Percentiles rank a stretch among this genome's conserved stretches.
Conservation (phyloP, 2,797 vertebrate genomes). For the Aselliscus stoliczkanus region DNA sequence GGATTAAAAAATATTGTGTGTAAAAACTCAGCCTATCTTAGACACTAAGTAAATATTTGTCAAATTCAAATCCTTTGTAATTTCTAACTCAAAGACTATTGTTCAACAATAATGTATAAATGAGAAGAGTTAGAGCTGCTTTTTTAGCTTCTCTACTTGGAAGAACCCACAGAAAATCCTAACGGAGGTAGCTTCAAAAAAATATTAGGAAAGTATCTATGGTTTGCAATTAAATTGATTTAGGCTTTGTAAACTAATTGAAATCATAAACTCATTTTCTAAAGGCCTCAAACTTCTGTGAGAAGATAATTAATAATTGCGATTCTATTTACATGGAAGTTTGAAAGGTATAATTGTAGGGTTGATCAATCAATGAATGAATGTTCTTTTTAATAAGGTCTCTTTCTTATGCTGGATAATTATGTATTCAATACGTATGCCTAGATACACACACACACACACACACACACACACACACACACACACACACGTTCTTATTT, state of each 20-base stretch:
- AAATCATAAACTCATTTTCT: slow-evolving; percentile 6
- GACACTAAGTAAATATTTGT: neutral
- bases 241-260: neutral
- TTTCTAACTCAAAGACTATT: neutral
- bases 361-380: neutral
- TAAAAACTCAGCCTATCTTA: neutral
- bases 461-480: neutral
- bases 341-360: neutral
- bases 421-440: neutral
- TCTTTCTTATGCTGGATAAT: neutral
- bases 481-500: neutral
- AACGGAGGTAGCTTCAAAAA: neutral
- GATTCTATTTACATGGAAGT: neutral
- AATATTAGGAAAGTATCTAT: neutral
- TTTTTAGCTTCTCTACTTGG: neutral
- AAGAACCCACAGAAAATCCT: neutral
- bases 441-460: neutral
- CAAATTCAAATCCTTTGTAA: neutral
- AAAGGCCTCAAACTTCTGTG: neutral
- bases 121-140: neutral
- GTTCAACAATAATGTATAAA: neutral
- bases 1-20: neutral
- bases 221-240: neutral
- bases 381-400: neutral
- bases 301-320: neutral